Conservation (phyloP, 2,888 invertebrate species). For the Nebria brevicollis region DNA sequence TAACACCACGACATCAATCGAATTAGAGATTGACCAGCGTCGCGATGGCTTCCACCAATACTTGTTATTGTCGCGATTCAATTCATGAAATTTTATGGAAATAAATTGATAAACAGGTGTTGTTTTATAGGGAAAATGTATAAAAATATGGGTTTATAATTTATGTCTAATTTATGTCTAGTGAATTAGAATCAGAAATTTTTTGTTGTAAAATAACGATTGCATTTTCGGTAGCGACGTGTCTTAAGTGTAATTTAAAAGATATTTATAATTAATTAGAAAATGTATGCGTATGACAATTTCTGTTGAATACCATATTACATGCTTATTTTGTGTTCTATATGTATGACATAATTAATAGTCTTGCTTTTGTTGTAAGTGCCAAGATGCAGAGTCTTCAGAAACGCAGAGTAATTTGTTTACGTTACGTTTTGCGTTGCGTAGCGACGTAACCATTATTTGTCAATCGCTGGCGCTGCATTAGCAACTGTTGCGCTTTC, state of each 20-base stretch:
- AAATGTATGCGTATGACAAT: not conserved
- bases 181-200: too few species aligned
- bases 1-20: not conserved
- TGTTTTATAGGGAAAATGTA: too few species aligned
- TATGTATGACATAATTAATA: not conserved
- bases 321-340: not conserved
- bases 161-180: too few species aligned
- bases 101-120: too few species aligned
- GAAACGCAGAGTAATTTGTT: not conserved
- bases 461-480: not conserved
- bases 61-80: not conserved
- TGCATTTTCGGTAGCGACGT: too few species aligned
- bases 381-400: not conserved
- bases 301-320: not conserved
- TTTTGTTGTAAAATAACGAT: too few species aligned
- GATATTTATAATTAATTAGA: too few species aligned
- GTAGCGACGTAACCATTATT: too few species aligned
- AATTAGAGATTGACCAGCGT: not conserved
- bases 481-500: not conserved
- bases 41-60: not conserved
- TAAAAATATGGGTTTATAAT: too few species aligned
- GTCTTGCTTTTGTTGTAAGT: not conserved
- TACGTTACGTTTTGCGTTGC: not conserved
- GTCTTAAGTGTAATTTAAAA: too few species aligned
- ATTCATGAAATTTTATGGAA: not conserved